Conservation (phyloP, 2,113 vertebrate genomes). For the Sinocyclocheilus grahami region DNA sequence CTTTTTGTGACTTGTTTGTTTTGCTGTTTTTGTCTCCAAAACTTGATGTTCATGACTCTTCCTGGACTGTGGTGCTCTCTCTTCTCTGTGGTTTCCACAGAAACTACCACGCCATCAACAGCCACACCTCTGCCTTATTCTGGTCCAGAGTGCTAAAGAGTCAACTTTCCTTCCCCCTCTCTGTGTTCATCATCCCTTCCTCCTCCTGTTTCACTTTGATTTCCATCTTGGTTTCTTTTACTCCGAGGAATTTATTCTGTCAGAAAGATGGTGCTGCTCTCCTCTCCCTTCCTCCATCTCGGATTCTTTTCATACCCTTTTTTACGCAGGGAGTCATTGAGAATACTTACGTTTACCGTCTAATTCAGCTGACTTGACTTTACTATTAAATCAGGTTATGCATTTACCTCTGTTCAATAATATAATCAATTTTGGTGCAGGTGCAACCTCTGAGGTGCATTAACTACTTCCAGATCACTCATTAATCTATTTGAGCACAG, state of each 20-base stretch:
- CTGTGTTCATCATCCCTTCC: neutral
- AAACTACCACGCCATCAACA: constrained; percentile 61
- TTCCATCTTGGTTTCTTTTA: neutral
- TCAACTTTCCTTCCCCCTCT: neutral
- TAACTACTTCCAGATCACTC: constrained; percentile 47
- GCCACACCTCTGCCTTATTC: constrained; percentile 76
- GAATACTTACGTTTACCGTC: neutral
- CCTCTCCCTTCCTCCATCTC: constrained; percentile 1
- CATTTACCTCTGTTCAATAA: constrained; percentile 19
- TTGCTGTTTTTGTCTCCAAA: constrained; percentile 65
- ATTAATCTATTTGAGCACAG: constrained; percentile 9
- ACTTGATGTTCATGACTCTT: constrained; percentile 65
- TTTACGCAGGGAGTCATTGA: neutral
- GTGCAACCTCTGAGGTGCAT: constrained; percentile 27
- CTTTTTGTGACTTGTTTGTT: constrained; percentile 44
- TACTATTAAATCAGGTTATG: constrained; percentile 22
- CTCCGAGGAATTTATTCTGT: constrained; percentile 15
- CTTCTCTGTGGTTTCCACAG: too few species aligned
- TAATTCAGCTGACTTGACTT: constrained; percentile 15
- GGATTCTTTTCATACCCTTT: neutral
- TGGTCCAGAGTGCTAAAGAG: constrained; percentile 49
- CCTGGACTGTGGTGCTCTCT: constrained; percentile 86
- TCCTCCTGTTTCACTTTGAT: constrained; percentile 6
- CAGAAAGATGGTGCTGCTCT: constrained; percentile 56
- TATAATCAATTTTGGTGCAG: neutral